Conservation (phyloP, 1,140 invertebrate genomes). For the Aphis craccivora region DNA sequence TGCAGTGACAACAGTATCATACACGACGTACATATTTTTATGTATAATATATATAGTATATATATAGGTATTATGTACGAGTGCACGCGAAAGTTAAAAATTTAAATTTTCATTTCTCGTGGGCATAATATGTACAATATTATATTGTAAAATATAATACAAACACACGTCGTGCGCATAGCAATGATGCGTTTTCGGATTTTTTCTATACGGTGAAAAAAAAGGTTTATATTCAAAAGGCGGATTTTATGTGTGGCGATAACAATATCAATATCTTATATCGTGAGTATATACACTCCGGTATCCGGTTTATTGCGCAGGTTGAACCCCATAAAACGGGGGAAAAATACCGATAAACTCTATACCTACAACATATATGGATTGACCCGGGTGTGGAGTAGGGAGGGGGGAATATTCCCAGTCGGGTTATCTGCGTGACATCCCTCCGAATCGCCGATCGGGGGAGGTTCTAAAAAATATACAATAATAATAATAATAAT, state of each 20-base stretch:
- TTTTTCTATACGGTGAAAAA: background rate
- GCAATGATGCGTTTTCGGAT: background rate
- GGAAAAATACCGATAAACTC: slow-evolving; percentile 42
- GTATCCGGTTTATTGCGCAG: slow-evolving; percentile 48
- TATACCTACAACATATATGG: background rate
- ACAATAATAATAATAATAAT: background rate
- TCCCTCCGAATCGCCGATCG: slow-evolving; percentile 22
- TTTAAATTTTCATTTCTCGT: slow-evolving; percentile 46
- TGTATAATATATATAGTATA: background rate
- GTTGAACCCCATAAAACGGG: slow-evolving; percentile 39
- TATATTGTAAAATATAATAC: slow-evolving; percentile 17
- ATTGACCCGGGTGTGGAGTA: background rate
- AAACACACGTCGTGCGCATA: background rate
- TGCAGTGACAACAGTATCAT: background rate
- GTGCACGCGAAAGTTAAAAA: background rate
- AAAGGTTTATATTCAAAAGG: slow-evolving; percentile 43
- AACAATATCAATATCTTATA: slow-evolving; percentile 54
- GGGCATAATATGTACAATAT: background rate
- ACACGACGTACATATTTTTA: background rate
- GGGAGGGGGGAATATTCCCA: background rate
- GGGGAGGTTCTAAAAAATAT: background rate
- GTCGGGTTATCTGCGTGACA: background rate
- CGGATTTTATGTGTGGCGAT: slow-evolving; percentile 34
- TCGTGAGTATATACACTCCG: background rate
- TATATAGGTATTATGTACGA: background rate